phyloP scores from a whole-genome alignment of 2,888 invertebrate genomes.

The Epinotia brunnichana region DNA sequence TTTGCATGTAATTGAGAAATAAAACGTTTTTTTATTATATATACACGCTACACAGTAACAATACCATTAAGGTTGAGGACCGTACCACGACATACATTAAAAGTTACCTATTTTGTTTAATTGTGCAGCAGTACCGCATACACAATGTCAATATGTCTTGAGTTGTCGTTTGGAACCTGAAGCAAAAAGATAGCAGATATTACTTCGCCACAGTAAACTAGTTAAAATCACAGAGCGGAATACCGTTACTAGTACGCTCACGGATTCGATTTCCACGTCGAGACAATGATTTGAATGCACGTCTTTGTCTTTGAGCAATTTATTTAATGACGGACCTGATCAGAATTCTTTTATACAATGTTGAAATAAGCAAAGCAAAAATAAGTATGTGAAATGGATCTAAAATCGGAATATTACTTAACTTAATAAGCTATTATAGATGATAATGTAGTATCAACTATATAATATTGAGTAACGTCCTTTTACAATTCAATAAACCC shows the following conservation, averaged over 20 bases:
- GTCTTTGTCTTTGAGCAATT: slow-evolving; percentile 38
- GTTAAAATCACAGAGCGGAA: slow-evolving; percentile 13
- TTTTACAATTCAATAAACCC: no score
- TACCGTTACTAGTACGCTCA: slow-evolving; percentile 19
- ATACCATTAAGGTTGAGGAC: no score
- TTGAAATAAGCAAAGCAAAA: not conserved
- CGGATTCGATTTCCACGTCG: slow-evolving; percentile 33
- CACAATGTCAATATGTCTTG: no score
- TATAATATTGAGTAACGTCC: no score
- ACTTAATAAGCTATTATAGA: no score
- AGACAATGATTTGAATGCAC: slow-evolving; percentile 37
- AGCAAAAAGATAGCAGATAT: not conserved
- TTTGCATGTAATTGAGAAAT: no score
- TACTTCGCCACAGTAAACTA: slow-evolving; percentile 3
- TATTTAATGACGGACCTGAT: slow-evolving; percentile 22
- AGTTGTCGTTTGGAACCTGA: not conserved
- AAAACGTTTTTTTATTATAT: no score
- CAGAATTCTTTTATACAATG: slow-evolving; percentile 16
- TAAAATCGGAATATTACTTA: not conserved
- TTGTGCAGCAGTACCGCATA: no score
- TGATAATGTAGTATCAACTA: no score
- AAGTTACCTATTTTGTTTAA: no score
- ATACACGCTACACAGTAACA: no score
- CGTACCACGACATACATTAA: no score
- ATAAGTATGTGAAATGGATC: not conserved